phyloP scores from a whole-genome alignment of 2,113 vertebrate species.

The Illadopsis cleaveri region DNA sequence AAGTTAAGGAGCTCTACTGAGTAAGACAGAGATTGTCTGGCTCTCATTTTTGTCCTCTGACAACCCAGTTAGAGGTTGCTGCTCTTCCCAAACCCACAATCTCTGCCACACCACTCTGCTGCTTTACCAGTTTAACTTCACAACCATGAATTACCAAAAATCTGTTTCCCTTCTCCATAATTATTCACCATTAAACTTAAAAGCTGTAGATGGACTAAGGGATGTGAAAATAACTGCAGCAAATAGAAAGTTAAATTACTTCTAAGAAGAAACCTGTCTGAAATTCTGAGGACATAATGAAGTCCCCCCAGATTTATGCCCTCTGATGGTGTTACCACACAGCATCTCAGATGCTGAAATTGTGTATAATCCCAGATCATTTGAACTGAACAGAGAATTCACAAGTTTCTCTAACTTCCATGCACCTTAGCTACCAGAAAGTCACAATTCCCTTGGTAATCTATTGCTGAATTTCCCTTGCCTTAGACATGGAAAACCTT shows the following conservation, averaged over 20 bases:
- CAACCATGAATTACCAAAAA: background rate
- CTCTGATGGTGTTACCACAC: background rate
- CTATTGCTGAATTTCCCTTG: background rate
- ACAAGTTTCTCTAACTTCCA: background rate
- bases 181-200: accelerated
- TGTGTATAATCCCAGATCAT: background rate
- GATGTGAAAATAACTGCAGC: background rate
- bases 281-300: background rate
- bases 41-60: background rate
- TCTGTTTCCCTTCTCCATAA: background rate
- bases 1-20: background rate
- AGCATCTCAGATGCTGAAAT: background rate
- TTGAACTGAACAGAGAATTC: background rate
- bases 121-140: background rate
- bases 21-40: background rate
- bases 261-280: background rate
- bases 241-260: background rate
- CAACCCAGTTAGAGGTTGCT: too few species aligned
- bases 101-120: background rate
- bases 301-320: background rate
- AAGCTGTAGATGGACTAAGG: background rate
- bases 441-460: background rate
- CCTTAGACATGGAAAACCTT: background rate
- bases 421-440: background rate
- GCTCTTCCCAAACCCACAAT: background rate